phyloP scores from a whole-genome alignment of 2,888 invertebrate genomes.

The Prosopocoilus inquinatus region DNA sequence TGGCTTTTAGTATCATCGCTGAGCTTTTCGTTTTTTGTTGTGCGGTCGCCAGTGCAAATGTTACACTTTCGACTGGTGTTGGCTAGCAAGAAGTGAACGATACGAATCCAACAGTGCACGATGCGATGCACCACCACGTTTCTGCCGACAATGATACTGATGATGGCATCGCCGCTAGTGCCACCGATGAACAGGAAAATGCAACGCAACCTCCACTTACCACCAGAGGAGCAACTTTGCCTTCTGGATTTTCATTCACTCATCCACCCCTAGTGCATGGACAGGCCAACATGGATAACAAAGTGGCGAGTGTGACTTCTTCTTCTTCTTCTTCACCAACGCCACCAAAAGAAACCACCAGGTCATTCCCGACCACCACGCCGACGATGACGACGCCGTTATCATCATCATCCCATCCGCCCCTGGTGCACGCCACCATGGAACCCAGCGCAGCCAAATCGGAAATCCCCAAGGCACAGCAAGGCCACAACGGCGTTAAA shows the following conservation, averaged over 20 bases:
- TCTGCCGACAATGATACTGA: neutral
- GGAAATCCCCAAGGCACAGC: too few species aligned
- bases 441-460: too few species aligned
- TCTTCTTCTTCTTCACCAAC: neutral
- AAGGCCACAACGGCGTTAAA: too few species aligned
- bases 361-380: too few species aligned
- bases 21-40: neutral
- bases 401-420: too few species aligned
- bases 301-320: neutral
- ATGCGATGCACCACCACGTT: too few species aligned
- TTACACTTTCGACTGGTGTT: neutral
- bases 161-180: neutral
- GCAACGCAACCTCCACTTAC: neutral
- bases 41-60: neutral
- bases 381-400: too few species aligned
- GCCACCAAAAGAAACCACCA: neutral
- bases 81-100: too few species aligned
- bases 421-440: too few species aligned
- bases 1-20: conserved; percentile 1
- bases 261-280: neutral
- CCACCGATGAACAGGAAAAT: neutral
- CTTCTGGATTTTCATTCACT: neutral
- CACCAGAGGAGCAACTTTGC: neutral
- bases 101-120: too few species aligned
- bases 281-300: neutral